Evolutionary conservation across 2,797 vertebrate genomes (phyloP).

Genomic region (Myotis vivesi): DNA sequence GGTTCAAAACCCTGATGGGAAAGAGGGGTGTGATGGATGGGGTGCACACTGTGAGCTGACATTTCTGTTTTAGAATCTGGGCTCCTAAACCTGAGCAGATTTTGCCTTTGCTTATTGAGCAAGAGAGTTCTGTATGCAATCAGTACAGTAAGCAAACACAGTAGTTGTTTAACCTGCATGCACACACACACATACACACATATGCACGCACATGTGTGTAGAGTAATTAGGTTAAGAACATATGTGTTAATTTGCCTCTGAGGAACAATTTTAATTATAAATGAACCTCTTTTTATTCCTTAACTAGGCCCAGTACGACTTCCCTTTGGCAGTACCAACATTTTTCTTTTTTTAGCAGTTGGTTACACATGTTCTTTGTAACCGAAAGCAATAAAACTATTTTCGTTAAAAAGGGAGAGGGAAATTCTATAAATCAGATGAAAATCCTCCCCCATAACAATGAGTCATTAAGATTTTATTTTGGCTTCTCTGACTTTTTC

Average conservation of each 20-base stretch:
- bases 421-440: constrained; percentile 20
- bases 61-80: background rate
- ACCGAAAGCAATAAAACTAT: constrained; percentile 42
- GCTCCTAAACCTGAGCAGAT: background rate
- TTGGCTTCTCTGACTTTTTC: background rate
- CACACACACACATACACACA: accelerated
- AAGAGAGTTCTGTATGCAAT: background rate
- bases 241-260: constrained; percentile 14
- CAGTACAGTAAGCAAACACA: background rate
- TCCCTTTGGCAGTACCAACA: background rate
- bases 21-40: background rate
- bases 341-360: constrained; percentile 19
- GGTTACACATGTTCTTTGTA: constrained; percentile 51
- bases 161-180: background rate
- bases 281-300: constrained; percentile 45
- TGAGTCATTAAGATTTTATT: background rate
- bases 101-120: background rate
- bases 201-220: no score
- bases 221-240: constrained; percentile 18
- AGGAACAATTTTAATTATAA: constrained; percentile 54
- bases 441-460: background rate
- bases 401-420: constrained; percentile 9
- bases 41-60: background rate
- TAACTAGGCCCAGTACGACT: background rate
- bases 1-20: background rate